Base-by-base conservation (phyloP, 1,140 invertebrate species). In the Aethina tumida region DNA sequence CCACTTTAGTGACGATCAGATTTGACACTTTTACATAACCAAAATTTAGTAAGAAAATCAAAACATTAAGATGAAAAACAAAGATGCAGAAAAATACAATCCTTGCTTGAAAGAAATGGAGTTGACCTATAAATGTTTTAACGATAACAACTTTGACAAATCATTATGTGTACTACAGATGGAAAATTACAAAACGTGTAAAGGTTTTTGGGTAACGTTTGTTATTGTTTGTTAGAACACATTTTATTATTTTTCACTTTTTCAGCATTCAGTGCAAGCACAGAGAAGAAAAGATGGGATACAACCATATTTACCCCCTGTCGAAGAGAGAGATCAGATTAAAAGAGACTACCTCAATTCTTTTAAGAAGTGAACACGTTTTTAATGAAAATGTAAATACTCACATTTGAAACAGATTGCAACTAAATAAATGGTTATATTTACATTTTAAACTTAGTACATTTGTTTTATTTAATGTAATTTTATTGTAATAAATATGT, bases 151-250 rank as follows among this genome's bases (percentile, higher is more conserved):
- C 41, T 76, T 65, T 50, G 64, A 74, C 43, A 67, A 66, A 29
- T 65, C 69, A n/a, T 73, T 73, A 53, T 79, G 75, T 49, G 60
- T 67, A 54, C 40, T 65, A 3, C 67, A 71, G 52, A 77, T 79
- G 47, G 71, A 71, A 24, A 79, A 79, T 47, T 79, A 77, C 43
- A 77, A 75, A 21, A 67, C 65, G 21, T 79, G 75, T 58, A 59
- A 59, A 42, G 42, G 28, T 14, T 60, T 60, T 39, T 60, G 58
- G 58, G 58, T 60, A 49, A 51, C n/a, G 10, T 22, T 20, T 34
- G 14, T 21, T 2, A 21, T 6, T 34, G 16, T 24, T 24, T 24
- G n/a, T 24, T 8, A 14, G 9, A 9, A 38, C 15, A 1, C 19
- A 17, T 38, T 35, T 38, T 28, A 5, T 30, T 13, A 12, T 43